Percentiles rank a stretch among this genome's conserved stretches.
phyloP scores from a whole-genome alignment of 2,797 vertebrate genomes.

The Chelonia mydas region DNA sequence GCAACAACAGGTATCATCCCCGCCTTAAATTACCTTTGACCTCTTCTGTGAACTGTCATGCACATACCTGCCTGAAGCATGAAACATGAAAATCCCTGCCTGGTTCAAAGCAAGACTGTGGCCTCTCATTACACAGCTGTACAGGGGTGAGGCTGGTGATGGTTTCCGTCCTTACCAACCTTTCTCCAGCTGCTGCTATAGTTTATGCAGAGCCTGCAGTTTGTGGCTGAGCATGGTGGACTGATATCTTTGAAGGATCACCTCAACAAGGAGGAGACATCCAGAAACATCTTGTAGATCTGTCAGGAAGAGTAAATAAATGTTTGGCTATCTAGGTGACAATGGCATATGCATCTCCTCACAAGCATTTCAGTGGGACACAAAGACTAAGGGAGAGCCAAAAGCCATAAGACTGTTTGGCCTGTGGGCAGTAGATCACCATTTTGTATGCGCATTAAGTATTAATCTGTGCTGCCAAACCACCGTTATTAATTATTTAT shows the following conservation, averaged over 20 bases:
- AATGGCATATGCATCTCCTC: too few species aligned
- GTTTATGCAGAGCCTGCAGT: not conserved
- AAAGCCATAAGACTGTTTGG: not conserved
- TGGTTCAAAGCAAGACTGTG: not conserved
- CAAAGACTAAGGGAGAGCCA: not conserved
- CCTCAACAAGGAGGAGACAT: not conserved
- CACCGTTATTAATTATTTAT: not conserved
- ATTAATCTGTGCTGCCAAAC: not conserved
- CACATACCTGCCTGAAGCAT: not conserved
- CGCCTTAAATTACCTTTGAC: accelerated
- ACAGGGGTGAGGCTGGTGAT: not conserved
- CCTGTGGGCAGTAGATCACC: not conserved
- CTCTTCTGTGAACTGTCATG: not conserved
- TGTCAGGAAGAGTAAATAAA: not conserved
- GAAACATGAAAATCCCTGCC: not conserved
- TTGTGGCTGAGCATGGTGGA: not conserved
- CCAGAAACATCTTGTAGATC: not conserved
- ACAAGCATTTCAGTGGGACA: not conserved
- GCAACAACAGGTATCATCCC: not conserved
- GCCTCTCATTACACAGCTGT: not conserved
- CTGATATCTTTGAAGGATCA: not conserved
- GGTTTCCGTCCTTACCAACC: not conserved
- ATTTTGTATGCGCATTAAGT: not conserved
- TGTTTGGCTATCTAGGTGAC: too few species aligned
- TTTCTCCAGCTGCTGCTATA: not conserved